Evolutionary conservation across 2,113 vertebrate genomes (phyloP).

Genomic region (Pangasianodon gigas): DNA sequence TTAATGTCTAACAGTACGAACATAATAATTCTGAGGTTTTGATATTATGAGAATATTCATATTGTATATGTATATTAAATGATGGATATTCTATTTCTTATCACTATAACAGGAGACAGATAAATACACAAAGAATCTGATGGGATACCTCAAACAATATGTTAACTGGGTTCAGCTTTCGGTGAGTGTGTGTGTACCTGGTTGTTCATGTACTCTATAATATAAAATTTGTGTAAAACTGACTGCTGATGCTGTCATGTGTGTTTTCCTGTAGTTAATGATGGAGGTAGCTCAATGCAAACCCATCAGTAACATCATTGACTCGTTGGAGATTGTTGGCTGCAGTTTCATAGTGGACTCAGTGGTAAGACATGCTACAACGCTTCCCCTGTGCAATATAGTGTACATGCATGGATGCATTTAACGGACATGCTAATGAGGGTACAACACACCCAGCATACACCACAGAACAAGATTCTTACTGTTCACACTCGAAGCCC

Average conservation of each 20-base stretch:
- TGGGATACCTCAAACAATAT: constrained; percentile 86
- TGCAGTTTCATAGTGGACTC: constrained; percentile 88
- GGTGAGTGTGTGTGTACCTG: constrained; percentile 72
- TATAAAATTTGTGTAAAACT: not conserved
- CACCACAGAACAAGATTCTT: constrained; percentile 42
- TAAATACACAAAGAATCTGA: constrained; percentile 75
- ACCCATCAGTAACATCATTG: constrained; percentile 87
- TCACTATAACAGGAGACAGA: constrained; percentile 77
- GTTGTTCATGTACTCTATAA: not conserved
- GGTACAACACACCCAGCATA: constrained; percentile 38
- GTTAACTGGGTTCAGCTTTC: constrained; percentile 83
- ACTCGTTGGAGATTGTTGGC: constrained; percentile 83
- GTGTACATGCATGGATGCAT: not conserved
- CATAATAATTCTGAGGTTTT: not conserved
- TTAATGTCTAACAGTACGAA: not conserved
- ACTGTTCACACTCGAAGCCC: constrained; percentile 48
- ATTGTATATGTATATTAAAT: not conserved
- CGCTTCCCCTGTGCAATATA: constrained; percentile 22
- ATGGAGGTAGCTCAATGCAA: constrained; percentile 87
- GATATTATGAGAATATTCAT: not conserved
- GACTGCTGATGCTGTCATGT: not conserved
- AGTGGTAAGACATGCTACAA: constrained; percentile 78
- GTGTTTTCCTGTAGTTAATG: constrained; percentile 72
- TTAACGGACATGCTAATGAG: constrained; percentile 30
- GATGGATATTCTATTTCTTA: not conserved